These are phyloP conservation scores for Choloepus didactylus DNA, from an alignment of 2,797 vertebrate species.

Conservation along the genomic window DNA sequence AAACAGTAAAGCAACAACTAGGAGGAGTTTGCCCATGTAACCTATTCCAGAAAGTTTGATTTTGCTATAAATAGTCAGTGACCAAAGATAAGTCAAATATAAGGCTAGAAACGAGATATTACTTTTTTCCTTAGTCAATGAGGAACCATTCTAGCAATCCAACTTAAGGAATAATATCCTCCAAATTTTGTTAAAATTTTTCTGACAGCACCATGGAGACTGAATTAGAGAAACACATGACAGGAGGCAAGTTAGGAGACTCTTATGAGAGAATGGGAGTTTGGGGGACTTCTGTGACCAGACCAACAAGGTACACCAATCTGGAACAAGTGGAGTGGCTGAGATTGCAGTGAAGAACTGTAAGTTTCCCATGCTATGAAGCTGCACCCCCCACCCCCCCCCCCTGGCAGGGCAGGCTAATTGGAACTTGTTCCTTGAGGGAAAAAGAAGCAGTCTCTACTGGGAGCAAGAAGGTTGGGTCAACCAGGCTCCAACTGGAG, in stretches of 20 bases:
- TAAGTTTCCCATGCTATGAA: too few relatives aligned
- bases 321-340: too few relatives aligned
- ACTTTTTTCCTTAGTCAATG: conserved; percentile 8
- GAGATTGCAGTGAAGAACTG: too few relatives aligned
- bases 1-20: neutral
- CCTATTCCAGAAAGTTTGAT: neutral
- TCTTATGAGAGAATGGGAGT: neutral
- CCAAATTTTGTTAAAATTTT: neutral
- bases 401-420: too few relatives aligned
- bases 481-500: too few relatives aligned
- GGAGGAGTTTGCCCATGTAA: neutral
- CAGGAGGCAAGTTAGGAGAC: conserved; percentile 2
- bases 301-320: too few relatives aligned
- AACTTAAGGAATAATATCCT: conserved; percentile 7
- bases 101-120: neutral
- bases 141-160: neutral
- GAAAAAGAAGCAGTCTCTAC: too few relatives aligned
- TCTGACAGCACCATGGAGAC: neutral
- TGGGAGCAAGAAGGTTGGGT: too few relatives aligned
- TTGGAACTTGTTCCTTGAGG: too few relatives aligned
- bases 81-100: conserved; percentile 18
- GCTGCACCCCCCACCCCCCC: too few relatives aligned
- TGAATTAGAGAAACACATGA: neutral
- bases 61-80: neutral
- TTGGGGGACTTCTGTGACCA: too few relatives aligned